A percentile compares a stretch with the other conserved stretches of the same genome.
Conservation (phyloP, 2,797 vertebrate genomes). For the Danio tinwini region DNA sequence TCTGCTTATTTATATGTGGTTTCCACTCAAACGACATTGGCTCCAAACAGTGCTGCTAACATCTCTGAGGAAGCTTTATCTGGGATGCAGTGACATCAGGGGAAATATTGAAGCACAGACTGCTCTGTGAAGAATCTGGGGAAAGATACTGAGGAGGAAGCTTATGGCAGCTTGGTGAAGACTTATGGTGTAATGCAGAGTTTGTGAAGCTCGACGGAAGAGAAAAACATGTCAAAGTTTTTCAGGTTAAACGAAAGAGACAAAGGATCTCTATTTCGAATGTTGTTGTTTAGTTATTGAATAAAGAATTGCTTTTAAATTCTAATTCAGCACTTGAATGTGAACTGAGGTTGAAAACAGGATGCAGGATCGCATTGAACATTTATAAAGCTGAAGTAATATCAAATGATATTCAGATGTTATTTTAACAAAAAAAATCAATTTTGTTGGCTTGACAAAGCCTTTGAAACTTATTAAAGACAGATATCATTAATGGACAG, state of each 20-base stretch:
- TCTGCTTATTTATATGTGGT: constrained; percentile 1
- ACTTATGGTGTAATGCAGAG: neutral
- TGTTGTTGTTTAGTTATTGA: neutral
- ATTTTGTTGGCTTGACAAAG: neutral
- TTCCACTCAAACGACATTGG: neutral
- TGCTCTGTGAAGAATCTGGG: constrained; percentile 22
- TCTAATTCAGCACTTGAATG: neutral
- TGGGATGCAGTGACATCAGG: neutral
- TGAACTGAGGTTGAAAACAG: neutral
- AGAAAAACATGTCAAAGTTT: constrained; percentile 13
- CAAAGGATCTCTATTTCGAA: neutral
- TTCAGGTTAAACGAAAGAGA: neutral
- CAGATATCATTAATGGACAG: neutral
- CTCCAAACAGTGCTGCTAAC: neutral
- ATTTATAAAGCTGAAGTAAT: neutral
- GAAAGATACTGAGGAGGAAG: neutral
- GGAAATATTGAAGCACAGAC: constrained; percentile 10
- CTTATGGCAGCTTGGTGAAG: constrained; percentile 5
- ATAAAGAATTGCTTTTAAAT: neutral
- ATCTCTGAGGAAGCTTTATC: neutral
- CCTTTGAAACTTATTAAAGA: neutral
- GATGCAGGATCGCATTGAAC: neutral
- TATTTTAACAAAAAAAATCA: neutral
- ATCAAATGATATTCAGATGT: neutral
- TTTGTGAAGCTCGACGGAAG: constrained; percentile 3